phyloP scores from a whole-genome alignment of 2,888 invertebrate species.

The Neocrepidodera transversa region DNA sequence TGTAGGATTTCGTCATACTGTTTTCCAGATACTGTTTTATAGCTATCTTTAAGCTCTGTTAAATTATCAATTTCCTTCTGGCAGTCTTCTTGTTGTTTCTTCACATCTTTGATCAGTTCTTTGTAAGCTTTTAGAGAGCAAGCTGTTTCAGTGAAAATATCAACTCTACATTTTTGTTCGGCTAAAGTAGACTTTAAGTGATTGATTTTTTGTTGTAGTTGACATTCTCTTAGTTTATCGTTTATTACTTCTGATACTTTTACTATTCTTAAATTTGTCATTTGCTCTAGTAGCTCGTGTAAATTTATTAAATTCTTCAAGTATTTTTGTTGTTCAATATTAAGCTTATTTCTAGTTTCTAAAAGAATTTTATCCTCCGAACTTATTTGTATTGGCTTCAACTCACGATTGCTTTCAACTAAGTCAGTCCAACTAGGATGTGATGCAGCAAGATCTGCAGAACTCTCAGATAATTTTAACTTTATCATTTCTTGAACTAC shows the following conservation, averaged over 20 bases:
- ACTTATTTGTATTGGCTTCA: slow-evolving; percentile 29
- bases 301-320: slow-evolving; percentile 52
- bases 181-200: slow-evolving; percentile 53
- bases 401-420: slow-evolving; percentile 19
- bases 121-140: slow-evolving; percentile 58
- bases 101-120: slow-evolving; percentile 55
- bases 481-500: slow-evolving; percentile 32
- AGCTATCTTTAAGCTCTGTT: slow-evolving; percentile 55
- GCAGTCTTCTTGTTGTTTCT: slow-evolving; percentile 55
- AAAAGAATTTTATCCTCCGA: slow-evolving; percentile 36
- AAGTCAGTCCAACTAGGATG: slow-evolving; percentile 42
- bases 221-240: slow-evolving; percentile 54
- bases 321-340: slow-evolving; percentile 54
- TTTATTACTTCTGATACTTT: slow-evolving; percentile 51
- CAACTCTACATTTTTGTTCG: slow-evolving; percentile 46
- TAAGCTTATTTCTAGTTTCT: slow-evolving; percentile 56
- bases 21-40: slow-evolving; percentile 56
- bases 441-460: slow-evolving; percentile 46
- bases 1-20: slow-evolving; percentile 60
- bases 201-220: slow-evolving; percentile 55
- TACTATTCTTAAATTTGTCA: slow-evolving; percentile 54
- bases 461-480: slow-evolving; percentile 48
- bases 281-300: slow-evolving; percentile 52
- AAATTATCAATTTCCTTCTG: slow-evolving; percentile 56
- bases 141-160: slow-evolving; percentile 60